Percentiles rank a stretch among this genome's conserved stretches.
Evolutionary conservation across 1,140 invertebrate species (phyloP).

Genomic region (Fopius arisanus): DNA sequence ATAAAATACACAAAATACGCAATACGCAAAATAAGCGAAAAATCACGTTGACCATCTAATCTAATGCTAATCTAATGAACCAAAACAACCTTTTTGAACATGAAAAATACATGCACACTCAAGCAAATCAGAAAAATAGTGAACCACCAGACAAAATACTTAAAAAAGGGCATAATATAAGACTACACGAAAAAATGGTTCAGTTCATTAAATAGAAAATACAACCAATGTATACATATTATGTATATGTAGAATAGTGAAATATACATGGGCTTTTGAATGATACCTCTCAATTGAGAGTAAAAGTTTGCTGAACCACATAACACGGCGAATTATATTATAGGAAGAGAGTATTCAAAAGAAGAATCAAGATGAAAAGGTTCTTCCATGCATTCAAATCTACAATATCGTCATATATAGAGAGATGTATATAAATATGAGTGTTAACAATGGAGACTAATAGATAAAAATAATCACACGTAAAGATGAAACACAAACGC

Average conservation of each 20-base stretch:
- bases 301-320: conserved; percentile 36
- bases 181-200: background rate
- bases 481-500: background rate
- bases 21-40: no score
- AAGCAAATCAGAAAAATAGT: no score
- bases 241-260: conserved; percentile 53
- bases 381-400: no score
- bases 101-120: no score
- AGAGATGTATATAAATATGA: conserved; percentile 35
- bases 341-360: background rate
- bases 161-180: no score
- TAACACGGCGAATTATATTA: conserved; percentile 33
- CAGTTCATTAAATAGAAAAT: conserved; percentile 26
- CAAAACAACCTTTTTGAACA: no score
- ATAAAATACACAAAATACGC: no score
- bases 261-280: conserved; percentile 61
- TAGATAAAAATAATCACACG: conserved; percentile 18
- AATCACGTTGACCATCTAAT: no score
- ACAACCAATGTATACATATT: conserved; percentile 51
- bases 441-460: conserved; percentile 28
- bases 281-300: conserved; percentile 56
- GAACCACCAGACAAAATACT: no score
- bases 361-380: background rate
- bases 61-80: conserved; percentile 31
- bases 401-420: no score